Base-by-base conservation (phyloP, 37 sponge, comb jelly and placozoan genomes). In the Theonella swinhoei region DNA sequence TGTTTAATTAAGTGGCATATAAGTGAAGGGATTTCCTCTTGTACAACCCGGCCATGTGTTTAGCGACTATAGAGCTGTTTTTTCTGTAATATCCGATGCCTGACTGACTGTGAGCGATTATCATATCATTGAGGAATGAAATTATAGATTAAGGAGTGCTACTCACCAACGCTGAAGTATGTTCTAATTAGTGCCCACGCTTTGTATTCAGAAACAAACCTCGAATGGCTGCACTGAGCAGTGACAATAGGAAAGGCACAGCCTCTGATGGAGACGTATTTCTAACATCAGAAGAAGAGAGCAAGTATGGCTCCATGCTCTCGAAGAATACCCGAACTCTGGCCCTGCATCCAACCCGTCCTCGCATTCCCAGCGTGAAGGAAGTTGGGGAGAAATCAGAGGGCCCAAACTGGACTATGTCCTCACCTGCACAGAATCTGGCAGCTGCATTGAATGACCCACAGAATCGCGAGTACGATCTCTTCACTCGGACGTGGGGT, bases 401-500 rank as follows among this genome's bases (percentile, higher is more conserved):
- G 39, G 91, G 86, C 29, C 71, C 62, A 17, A 83, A 86, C 68
- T 95, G 95, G 95, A 86, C 86, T 0, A 64, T 95, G 25, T 89
- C 68, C 38, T 89, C 95, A 29, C 43, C 86, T 25, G 60, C 81
- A 33, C 94, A 92, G 80, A 95, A 90, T 68, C 88, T 97, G 69
- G 68, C 98, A 14, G 82, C 95, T 63, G 94, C 91, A 30, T 82
- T 97, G 42, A 95, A 95, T 70, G 95, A 97, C 75, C 98, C 98
- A 0, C 20, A 64, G 1, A 33, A 81, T 38, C 68, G 94, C 17
- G 94, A 97, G 33, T 29, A 62, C 30, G 99, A 94, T 78, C 62
- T 99, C 61, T 99, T 99, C 76, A 99, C 99, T 4, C 68, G 63
- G 74, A 94, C 88, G 2, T 99, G 97, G 97, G 99, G 99, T 8